Percentiles rank a stretch among this genome's conserved stretches.
These are phyloP conservation scores for Trachops cirrhosus DNA, from an alignment of 2,797 vertebrate genomes.

Conservation along the genomic window DNA sequence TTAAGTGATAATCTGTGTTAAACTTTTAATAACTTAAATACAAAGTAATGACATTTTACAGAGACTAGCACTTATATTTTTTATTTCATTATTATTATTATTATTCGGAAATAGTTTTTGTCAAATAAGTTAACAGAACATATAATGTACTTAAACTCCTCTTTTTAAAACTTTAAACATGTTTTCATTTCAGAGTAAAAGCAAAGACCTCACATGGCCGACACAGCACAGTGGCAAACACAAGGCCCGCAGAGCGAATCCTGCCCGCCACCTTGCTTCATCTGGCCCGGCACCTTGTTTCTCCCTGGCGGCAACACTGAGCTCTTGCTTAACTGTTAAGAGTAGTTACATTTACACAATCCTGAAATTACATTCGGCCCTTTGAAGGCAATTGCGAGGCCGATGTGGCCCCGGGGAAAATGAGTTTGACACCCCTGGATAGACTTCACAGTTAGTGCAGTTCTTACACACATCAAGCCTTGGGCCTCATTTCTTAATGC, in stretches of 20 bases:
- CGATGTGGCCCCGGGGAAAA: too few species aligned
- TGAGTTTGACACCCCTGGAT: too few species aligned
- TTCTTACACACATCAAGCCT: fast-evolving
- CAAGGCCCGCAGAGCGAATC: too few species aligned
- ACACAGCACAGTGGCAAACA: too few species aligned
- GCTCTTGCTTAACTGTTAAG: too few species aligned
- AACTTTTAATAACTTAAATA: neutral
- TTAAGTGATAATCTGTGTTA: neutral
- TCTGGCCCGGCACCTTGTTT: too few species aligned
- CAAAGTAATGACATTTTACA: neutral
- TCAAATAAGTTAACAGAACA: neutral
- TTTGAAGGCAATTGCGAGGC: too few species aligned
- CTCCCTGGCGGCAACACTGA: too few species aligned
- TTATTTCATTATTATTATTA: neutral
- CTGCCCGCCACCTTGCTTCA: too few species aligned
- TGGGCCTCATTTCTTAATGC: neutral
- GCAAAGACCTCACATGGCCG: neutral
- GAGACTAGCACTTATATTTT: neutral
- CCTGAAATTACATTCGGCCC: too few species aligned
- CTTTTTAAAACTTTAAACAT: neutral
- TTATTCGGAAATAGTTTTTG: neutral
- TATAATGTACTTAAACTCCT: neutral
- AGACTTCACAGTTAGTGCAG: fast-evolving
- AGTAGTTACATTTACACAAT: too few species aligned
- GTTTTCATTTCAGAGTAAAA: neutral